Conservation (phyloP, 2,888 invertebrate genomes). For the Agonum fuliginosum region DNA sequence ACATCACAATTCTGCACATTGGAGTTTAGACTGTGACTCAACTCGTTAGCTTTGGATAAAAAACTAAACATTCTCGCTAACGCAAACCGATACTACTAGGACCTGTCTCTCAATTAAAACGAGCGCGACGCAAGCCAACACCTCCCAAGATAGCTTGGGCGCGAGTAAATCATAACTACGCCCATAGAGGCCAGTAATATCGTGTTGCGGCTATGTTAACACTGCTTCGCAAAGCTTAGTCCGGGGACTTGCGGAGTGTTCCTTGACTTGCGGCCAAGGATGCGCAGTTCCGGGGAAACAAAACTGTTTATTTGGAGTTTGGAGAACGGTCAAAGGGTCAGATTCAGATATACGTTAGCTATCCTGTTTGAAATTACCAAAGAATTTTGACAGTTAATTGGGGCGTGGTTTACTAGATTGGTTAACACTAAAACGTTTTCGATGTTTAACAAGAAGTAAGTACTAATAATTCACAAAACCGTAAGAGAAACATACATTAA, state of each 20-base stretch:
- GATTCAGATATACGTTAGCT: no score
- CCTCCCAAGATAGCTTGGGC: slow-evolving; percentile 62
- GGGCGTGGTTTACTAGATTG: no score
- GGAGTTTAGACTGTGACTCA: slow-evolving; percentile 14
- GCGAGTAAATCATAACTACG: slow-evolving; percentile 63
- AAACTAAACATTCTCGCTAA: neutral
- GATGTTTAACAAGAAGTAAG: no score
- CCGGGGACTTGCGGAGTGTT: slow-evolving; percentile 49
- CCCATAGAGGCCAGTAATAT: slow-evolving; percentile 64
- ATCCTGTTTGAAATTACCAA: no score
- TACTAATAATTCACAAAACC: no score
- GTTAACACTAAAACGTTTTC: no score
- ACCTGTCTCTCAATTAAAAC: slow-evolving; percentile 41
- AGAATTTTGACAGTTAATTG: no score
- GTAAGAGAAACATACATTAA: no score
- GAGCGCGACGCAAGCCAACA: slow-evolving; percentile 59
- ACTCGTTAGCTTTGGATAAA: neutral
- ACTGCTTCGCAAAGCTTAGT: slow-evolving; percentile 53
- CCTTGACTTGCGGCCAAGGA: neutral
- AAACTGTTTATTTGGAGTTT: no score
- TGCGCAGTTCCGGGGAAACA: slow-evolving; percentile 1
- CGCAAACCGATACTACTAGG: slow-evolving; percentile 24
- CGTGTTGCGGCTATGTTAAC: slow-evolving; percentile 65
- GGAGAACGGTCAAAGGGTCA: no score
- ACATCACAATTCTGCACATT: slow-evolving; percentile 1